A percentile compares a stretch with the other conserved stretches of the same genome.
These are phyloP conservation scores for Lasioglossum oenotherae DNA, from an alignment of 2,888 invertebrate species.

Conservation along the genomic window DNA sequence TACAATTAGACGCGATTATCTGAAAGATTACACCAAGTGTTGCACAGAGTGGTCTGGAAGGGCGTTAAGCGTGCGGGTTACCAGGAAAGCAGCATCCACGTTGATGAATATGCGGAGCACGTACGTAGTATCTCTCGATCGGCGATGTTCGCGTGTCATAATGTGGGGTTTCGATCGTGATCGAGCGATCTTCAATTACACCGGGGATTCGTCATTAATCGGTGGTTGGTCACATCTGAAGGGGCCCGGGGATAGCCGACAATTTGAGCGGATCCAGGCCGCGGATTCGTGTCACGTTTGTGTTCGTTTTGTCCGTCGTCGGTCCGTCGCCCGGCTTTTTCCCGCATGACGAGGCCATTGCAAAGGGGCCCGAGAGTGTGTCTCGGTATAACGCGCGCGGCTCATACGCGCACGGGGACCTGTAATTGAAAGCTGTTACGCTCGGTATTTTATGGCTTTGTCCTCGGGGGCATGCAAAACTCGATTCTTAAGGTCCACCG, in stretches of 20 bases:
- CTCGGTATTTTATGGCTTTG: constrained; percentile 82
- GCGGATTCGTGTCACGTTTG: constrained; percentile 44
- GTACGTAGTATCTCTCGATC: constrained; percentile 33
- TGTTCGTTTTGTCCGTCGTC: constrained; percentile 41
- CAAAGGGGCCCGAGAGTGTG: neutral
- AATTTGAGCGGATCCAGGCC: constrained; percentile 56
- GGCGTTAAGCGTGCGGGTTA: neutral
- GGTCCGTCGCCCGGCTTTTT: constrained; percentile 33
- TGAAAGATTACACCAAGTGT: neutral
- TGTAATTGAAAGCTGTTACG: constrained; percentile 83
- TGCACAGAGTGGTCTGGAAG: neutral
- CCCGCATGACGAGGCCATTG: constrained; percentile 29
- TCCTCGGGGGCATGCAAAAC: constrained; percentile 80
- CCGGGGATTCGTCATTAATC: constrained; percentile 55
- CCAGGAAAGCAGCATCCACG: neutral
- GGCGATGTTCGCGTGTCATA: constrained; percentile 45
- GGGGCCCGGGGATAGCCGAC: neutral
- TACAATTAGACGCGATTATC: neutral
- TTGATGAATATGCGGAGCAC: constrained; percentile 25
- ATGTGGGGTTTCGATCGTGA: constrained; percentile 39
- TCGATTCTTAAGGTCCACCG: constrained; percentile 76
- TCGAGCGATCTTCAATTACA: constrained; percentile 27
- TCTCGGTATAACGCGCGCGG: constrained; percentile 50
- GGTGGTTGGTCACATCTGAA: constrained; percentile 52
- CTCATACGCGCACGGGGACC: constrained; percentile 74